Evolutionary conservation across 2,888 invertebrate genomes (phyloP), one percentile per base, ranked within the genome.

Genomic region (Caenorhabditis afra): DNA sequence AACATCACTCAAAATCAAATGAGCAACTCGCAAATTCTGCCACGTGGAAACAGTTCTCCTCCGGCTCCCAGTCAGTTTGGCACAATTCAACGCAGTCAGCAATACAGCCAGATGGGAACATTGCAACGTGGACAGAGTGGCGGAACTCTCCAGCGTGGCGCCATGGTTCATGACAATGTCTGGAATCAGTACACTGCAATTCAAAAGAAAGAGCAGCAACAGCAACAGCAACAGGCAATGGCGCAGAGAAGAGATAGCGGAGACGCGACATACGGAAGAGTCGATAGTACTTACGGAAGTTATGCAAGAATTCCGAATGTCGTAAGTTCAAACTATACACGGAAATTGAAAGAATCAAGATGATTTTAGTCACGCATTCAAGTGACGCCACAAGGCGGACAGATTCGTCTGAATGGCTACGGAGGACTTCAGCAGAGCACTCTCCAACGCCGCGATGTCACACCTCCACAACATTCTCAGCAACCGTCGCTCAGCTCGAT

Each of bases 101-200:
- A 59, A 68, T 75, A 74, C 47, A 58, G 57, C 20, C 73, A 77
- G 58, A 75, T 79, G 70, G 64, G 66, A 12, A 83, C 83, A 14
- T 55, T 83, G 0, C 80, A 81, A 73, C 55, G 81, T 2, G 74
- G 66, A 0, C 80, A 81, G 41, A 59, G 65, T 41, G 71, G 65
- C 41, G 80, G 73, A 52, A 80, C 81, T 53, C 74, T 80, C 14
- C 81, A 81, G 59, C 50, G 81, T 23, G 55, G 65, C 55, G 39
- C 58, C 44, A 45, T 71, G 74, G 29, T 16, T 35, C 66, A 66
- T 57, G 78, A 78, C 18, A 78, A 66, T 50, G 73, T 66, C 73
- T 80, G 64, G 83, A 85, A 79, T 71, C 85, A 78, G 52, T 85
- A 85, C 57, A 76, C 85, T 12, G 82, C 83, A 20, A 85, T 85